Base-by-base conservation (phyloP, 1,140 invertebrate genomes). In the Habropoda laboriosa region DNA sequence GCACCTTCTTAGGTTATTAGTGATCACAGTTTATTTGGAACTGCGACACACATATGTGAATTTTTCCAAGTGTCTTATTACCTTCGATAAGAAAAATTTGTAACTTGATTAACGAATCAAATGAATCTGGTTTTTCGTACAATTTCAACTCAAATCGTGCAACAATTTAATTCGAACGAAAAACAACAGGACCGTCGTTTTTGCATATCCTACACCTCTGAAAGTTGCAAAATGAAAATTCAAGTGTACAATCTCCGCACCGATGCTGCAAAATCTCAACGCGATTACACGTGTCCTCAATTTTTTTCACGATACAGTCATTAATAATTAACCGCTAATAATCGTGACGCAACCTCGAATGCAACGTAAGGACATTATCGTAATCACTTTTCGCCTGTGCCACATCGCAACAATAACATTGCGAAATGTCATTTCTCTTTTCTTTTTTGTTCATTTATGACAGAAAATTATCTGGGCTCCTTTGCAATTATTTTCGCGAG, bases 291-390 rank as follows among this genome's bases (percentile, higher is more conserved):
- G 40, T 57, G 83, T 84, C 83, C 82, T 70, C 73, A 67, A 80
- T 85, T 80, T 76, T 12, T 35, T 57, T 21, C 13, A 45, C 57
- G 16, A 55, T 60, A 53, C 58, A 18, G 24, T 7, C 38, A 80
- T 85, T 84, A 78, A 81, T 74, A 57, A 80, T 84, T 58, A 73
- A 58, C 45, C n/a, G 27, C 40, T 58, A 85, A 85, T 85, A 61
- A 57, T 73, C 49, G 49, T 85, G 82, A 84, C 5, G 82, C 78
- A 84, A 79, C 21, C 8, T 32, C 30, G 45, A 73, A 45, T 79
- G 49, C 60, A 13, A 30, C 18, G 45, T 71, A 71, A 85, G 78
- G 32, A 67, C 53, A 63, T 47, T 55, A 40, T 53, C 35, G 47
- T 68, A 80, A 76, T 80, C 75, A 49, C 21, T 60, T 63, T 47